Conservation (phyloP, 1,140 invertebrate genomes). For the Aphelenchoides fujianensis region DNA sequence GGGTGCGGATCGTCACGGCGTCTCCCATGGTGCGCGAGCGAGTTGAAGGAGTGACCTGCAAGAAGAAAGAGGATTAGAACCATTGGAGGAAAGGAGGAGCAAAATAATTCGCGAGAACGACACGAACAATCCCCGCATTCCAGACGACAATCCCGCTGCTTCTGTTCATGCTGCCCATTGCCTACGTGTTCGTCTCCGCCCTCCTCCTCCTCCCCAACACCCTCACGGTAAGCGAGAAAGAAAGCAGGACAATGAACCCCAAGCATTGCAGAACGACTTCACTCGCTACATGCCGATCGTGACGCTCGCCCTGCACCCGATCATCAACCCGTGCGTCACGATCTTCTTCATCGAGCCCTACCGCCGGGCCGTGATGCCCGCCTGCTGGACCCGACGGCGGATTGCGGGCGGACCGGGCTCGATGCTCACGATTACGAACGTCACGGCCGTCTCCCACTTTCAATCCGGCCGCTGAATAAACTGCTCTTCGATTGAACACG, state of each 20-base stretch:
- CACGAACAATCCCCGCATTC: not conserved
- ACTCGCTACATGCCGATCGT: not conserved
- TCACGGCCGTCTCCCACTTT: too few relatives aligned
- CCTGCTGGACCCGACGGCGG: too few relatives aligned
- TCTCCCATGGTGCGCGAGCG: conserved; percentile 40
- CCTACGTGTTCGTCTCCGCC: conserved; percentile 13
- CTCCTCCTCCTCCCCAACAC: conserved; percentile 3
- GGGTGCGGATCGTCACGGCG: conserved; percentile 79
- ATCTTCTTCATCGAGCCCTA: conserved; percentile 17
- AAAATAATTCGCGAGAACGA: not conserved
- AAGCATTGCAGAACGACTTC: not conserved
- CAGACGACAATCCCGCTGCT: conserved; percentile 11
- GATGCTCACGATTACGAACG: too few relatives aligned
- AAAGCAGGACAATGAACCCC: not conserved
- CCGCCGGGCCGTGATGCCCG: not conserved
- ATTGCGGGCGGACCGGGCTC: too few relatives aligned
- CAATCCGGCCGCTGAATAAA: too few relatives aligned
- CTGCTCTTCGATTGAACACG: too few relatives aligned
- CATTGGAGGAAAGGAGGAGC: too few relatives aligned
- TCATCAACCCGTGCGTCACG: conserved; percentile 8
- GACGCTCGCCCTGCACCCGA: conserved; percentile 7
- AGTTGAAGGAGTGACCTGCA: not conserved
- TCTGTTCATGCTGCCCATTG: conserved; percentile 19
- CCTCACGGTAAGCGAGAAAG: not conserved
- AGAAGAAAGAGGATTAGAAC: too few relatives aligned